Percentiles rank a stretch among this genome's conserved stretches.
Conservation (phyloP, 2,113 vertebrate species). For the Tiliqua scincoides region DNA sequence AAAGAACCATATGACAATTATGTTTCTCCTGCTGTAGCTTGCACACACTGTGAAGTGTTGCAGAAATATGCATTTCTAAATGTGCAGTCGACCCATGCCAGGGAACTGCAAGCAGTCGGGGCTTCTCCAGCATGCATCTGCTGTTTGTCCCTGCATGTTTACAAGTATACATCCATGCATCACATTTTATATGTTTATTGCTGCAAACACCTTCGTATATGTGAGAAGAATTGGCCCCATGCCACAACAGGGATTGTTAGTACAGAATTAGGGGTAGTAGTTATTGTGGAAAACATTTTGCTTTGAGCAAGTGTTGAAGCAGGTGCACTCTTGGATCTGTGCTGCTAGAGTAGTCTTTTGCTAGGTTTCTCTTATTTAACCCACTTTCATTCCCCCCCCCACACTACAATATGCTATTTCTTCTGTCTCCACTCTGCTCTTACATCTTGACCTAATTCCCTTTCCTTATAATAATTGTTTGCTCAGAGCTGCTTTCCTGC, state of each 20-base stretch:
- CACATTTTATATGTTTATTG: background rate
- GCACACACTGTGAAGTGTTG: background rate
- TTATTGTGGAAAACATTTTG: background rate
- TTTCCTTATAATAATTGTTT: slow-evolving; percentile 17
- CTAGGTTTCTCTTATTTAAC: background rate
- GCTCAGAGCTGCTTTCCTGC: slow-evolving; percentile 17
- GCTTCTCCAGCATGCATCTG: background rate
- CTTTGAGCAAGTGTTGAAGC: background rate
- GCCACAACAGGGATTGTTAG: background rate
- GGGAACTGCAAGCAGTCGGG: background rate
- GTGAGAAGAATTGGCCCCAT: background rate
- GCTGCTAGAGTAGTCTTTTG: background rate
- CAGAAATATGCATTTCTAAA: background rate
- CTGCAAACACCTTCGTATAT: background rate
- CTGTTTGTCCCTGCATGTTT: background rate
- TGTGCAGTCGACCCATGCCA: background rate
- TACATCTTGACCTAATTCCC: slow-evolving; percentile 24
- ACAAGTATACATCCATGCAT: background rate
- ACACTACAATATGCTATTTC: background rate
- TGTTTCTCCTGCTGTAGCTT: too few relatives aligned
- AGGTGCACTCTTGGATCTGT: background rate
- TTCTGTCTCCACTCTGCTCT: background rate
- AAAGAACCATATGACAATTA: too few relatives aligned
- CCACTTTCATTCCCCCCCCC: background rate
- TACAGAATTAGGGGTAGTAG: background rate